phyloP scores from a whole-genome alignment of 2,888 invertebrate species.

The Strigamia transsilvanica region DNA sequence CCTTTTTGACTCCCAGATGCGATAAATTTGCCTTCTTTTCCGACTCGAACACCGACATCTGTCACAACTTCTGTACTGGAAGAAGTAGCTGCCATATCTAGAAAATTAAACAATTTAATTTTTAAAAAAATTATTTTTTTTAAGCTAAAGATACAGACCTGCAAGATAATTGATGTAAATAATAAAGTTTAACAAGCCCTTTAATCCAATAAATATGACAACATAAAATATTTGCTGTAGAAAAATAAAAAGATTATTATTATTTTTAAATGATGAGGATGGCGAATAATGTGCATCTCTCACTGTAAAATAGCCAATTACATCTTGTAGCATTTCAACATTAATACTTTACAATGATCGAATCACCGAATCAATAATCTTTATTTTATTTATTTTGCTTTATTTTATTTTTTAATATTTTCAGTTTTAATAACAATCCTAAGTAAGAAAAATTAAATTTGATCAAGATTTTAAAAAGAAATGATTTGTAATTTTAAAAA shows the following conservation, averaged over 20 bases:
- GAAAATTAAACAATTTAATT: not conserved
- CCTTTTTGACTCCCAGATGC: constrained; percentile 84
- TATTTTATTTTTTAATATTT: not conserved
- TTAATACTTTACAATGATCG: not conserved
- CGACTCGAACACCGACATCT: constrained; percentile 2
- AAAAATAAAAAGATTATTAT: not conserved
- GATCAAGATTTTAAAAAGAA: not conserved
- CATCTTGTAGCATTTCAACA: constrained; percentile 30
- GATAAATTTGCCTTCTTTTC: constrained; percentile 64
- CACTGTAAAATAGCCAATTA: constrained; percentile 21
- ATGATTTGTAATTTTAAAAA: not conserved
- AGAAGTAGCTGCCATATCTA: not conserved
- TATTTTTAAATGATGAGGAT: not conserved
- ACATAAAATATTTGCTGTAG: constrained; percentile 14
- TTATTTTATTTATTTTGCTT: not conserved
- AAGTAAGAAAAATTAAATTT: not conserved
- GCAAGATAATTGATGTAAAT: not conserved
- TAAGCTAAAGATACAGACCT: not conserved
- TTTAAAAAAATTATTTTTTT: not conserved
- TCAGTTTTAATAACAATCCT: not conserved
- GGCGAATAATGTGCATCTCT: not conserved
- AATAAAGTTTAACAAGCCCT: constrained; percentile 1
- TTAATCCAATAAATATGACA: constrained; percentile 18
- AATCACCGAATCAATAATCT: not conserved
- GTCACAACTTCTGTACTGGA: not conserved